phyloP scores from a whole-genome alignment of 2,888 invertebrate species.

The Papilio protenor region DNA sequence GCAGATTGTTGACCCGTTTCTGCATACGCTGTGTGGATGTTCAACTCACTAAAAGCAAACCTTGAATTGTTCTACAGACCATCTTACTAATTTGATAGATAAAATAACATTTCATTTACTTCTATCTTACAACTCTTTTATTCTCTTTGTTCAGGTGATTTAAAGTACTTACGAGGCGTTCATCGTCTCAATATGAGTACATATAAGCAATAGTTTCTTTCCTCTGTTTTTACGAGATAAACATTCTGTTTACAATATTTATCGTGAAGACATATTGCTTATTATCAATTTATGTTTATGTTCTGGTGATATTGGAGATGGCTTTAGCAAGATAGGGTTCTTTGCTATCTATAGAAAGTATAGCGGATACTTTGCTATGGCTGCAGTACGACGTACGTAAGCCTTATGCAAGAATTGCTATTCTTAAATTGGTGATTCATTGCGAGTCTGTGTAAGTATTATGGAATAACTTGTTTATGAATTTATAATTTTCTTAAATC shows the following conservation, averaged over 20 bases:
- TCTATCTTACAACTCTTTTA: no score
- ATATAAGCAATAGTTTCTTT: no score
- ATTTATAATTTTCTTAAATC: background rate
- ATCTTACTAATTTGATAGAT: background rate
- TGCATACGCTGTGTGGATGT: slow-evolving; percentile 2
- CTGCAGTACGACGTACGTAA: background rate
- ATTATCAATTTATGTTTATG: background rate
- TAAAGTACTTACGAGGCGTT: no score
- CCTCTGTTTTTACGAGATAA: background rate
- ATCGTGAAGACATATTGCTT: background rate
- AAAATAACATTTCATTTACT: no score
- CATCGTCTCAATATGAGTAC: no score
- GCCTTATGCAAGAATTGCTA: background rate
- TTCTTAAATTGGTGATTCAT: background rate
- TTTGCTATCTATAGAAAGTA: background rate
- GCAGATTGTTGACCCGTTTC: slow-evolving; percentile 24
- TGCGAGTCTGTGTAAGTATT: background rate
- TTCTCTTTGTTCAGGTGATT: no score
- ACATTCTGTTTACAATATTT: background rate
- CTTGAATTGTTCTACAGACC: background rate
- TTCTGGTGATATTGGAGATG: background rate
- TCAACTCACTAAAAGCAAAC: slow-evolving; percentile 5
- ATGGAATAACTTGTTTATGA: background rate
- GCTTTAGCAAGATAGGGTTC: background rate
- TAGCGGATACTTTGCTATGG: background rate